Conservation (phyloP, 1,140 invertebrate species). For the Panulirus ornatus region DNA sequence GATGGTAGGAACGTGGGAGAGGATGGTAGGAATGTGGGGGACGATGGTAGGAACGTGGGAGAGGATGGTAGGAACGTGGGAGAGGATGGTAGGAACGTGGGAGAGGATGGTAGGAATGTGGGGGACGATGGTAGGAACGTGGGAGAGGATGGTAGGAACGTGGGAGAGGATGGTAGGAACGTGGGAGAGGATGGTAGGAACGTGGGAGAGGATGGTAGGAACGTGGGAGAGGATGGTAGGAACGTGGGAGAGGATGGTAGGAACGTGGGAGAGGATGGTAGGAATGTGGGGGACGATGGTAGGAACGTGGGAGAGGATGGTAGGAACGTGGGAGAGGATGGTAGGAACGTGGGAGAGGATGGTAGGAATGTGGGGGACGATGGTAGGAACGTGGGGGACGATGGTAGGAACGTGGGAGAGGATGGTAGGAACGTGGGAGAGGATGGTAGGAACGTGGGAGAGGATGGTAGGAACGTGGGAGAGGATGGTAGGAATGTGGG, state of each 20-base stretch:
- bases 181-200: too few relatives aligned
- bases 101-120: too few relatives aligned
- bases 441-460: not conserved
- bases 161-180: too few relatives aligned
- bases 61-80: not conserved
- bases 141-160: not conserved
- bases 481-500: not conserved
- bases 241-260: too few relatives aligned
- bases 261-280: not conserved
- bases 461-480: not conserved
- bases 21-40: not conserved
- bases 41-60: too few relatives aligned
- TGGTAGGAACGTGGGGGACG: too few relatives aligned
- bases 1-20: not conserved
- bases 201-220: not conserved
- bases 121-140: too few relatives aligned
- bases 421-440: too few relatives aligned
- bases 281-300: not conserved
- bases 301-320: too few relatives aligned
- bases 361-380: too few relatives aligned
- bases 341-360: not conserved
- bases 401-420: too few relatives aligned
- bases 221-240: too few relatives aligned
- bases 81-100: not conserved
- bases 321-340: not conserved